Evolutionary conservation across 2,888 invertebrate species (phyloP), one percentile per base, ranked within the genome.

Genomic region (Thera obeliscata): DNA sequence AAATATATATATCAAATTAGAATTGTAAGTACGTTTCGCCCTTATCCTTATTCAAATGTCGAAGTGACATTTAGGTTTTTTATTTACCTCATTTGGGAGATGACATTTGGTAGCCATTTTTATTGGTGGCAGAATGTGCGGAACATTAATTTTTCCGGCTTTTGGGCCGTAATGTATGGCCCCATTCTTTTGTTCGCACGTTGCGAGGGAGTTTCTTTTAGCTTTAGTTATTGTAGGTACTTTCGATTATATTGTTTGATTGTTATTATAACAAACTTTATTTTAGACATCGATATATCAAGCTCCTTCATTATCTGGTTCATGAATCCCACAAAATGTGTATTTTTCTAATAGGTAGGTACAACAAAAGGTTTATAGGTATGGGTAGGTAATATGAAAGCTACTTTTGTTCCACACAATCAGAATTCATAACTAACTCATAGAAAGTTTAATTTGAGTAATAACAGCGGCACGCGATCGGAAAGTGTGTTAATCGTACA

Each of bases 71-170:
- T 93, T 92, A 73, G 74, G 65, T 89, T 89, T 91, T 91, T 93
- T 93, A 93, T 90, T 91, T 88, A 90, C 91, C 88, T 90, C 91
- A 87, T 90, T 92, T 89, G 87, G 87, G 86, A 88, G 87, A 85
- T 92, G 93, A 85, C 93, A 93, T 93, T 93, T 92, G 84, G 81
- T 78, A 78, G 78, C 78, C 80, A 81, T 86, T 90, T 91, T 91
- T 91, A 91, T 91, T 83, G 87, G 83, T 80, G 78, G 81, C 78
- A 82, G 80, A 81, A 86, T 88, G 87, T 87, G 89, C 90, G 91
- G 88, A 88, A 90, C 92, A 92, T 92, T 92, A 92, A 92, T 90
- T 91, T 86, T 88, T 87, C 48, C 48, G 63, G 63, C 46, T 81
- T 87, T 80, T 81, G 78, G 74, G 72, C 77, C 70, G 78, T 78